These are phyloP conservation scores for human DNA, from an alignment of 2,113 vertebrate genomes.

Conservation along the genomic window GRCh38 chr6:118561001-118561500, in stretches of 20 bases:
- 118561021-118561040: background rate
- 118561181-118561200: background rate
- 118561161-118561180: background rate
- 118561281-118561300: constrained; percentile 40
- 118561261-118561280: background rate
- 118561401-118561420: constrained; percentile 11
- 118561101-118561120: background rate
- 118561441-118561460: constrained; percentile 17
- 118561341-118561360: constrained; percentile 1
- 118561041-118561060: background rate
- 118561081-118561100: background rate
- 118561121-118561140: background rate
- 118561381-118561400: constrained; percentile 21
- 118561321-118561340: background rate
- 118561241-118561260: background rate
- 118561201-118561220: background rate
- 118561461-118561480: constrained; percentile 55
- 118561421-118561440: background rate
- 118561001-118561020: background rate
- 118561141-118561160: background rate
- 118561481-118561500: constrained; percentile 3
- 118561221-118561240: background rate
- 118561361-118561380: background rate
- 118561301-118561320: background rate
- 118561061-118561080: background rate